Percentiles rank a stretch among this genome's conserved stretches.
phyloP scores from a whole-genome alignment of 2,113 vertebrate genomes.

The Aegypius monachus region DNA sequence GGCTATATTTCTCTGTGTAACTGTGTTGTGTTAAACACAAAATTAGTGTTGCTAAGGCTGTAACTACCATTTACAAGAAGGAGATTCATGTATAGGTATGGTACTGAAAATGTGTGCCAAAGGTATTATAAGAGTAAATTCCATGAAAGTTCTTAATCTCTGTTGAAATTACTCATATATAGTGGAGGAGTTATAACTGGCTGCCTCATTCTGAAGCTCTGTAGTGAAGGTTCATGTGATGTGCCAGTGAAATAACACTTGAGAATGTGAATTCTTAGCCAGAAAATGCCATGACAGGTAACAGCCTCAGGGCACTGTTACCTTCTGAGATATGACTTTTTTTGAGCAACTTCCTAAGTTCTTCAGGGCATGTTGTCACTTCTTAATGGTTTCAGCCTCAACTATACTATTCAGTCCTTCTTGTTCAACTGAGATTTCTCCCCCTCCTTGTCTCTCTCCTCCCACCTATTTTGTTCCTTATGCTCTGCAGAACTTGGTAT shows the following conservation, averaged over 20 bases:
- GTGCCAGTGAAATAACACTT: not conserved
- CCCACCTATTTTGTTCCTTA: not conserved
- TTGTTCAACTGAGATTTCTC: not conserved
- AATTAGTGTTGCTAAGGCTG: not conserved
- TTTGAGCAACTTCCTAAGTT: not conserved
- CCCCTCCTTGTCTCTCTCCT: not conserved
- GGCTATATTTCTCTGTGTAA: not conserved
- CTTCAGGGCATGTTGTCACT: not conserved
- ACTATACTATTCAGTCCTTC: not conserved
- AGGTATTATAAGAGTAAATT: not conserved
- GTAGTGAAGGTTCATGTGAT: not conserved
- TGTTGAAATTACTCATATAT: not conserved
- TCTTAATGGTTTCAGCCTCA: not conserved
- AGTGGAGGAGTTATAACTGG: not conserved
- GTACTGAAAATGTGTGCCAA: not conserved
- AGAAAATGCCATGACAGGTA: not conserved
- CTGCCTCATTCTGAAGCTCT: not conserved
- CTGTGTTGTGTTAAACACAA: not conserved
- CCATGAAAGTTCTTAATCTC: not conserved
- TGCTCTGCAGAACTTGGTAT: not conserved
- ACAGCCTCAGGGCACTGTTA: not conserved
- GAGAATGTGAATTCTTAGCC: not conserved
- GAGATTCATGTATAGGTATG: not conserved
- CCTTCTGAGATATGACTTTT: not conserved
- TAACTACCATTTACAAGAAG: not conserved